Conservation (phyloP, 2,797 vertebrate genomes). For the Schizopygopsis pylzovi region DNA sequence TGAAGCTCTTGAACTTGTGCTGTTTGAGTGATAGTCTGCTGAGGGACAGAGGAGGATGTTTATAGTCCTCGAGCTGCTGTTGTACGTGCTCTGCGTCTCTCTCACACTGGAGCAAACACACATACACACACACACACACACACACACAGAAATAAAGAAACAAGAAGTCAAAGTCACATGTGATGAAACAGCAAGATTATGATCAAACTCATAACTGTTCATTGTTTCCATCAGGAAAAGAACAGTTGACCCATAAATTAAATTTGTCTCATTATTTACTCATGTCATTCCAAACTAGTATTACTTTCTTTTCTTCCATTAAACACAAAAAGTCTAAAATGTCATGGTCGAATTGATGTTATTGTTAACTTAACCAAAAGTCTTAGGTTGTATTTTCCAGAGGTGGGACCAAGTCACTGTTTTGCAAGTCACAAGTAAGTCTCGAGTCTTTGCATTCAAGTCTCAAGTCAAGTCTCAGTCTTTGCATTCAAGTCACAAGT, state of each 20-base stretch:
- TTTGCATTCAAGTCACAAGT: no score
- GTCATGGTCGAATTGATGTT: not conserved
- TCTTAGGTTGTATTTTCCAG: no score
- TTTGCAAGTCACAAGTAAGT: no score
- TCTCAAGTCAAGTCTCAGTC: no score
- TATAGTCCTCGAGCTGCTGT: constrained; percentile 78
- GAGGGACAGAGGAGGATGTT: constrained; percentile 79
- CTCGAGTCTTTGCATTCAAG: no score
- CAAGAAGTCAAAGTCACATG: not conserved
- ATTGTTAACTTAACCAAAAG: not conserved
- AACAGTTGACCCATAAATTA: not conserved
- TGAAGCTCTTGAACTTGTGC: constrained; percentile 83
- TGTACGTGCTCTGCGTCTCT: constrained; percentile 79
- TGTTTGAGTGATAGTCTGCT: constrained; percentile 83
- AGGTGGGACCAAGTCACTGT: no score
- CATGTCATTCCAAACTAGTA: not conserved
- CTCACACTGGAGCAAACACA: constrained; percentile 73
- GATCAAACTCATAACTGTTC: not conserved
- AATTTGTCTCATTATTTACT: not conserved
- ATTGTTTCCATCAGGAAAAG: not conserved
- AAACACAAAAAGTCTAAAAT: not conserved
- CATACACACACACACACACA: constrained; percentile 25
- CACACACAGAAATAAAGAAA: not conserved
- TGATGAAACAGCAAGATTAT: not conserved
- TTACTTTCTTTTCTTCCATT: not conserved